A percentile compares a stretch with the other conserved stretches of the same genome.
Evolutionary conservation across 2,888 invertebrate genomes (phyloP).

Genomic region (Drosophila tanythrix): DNA sequence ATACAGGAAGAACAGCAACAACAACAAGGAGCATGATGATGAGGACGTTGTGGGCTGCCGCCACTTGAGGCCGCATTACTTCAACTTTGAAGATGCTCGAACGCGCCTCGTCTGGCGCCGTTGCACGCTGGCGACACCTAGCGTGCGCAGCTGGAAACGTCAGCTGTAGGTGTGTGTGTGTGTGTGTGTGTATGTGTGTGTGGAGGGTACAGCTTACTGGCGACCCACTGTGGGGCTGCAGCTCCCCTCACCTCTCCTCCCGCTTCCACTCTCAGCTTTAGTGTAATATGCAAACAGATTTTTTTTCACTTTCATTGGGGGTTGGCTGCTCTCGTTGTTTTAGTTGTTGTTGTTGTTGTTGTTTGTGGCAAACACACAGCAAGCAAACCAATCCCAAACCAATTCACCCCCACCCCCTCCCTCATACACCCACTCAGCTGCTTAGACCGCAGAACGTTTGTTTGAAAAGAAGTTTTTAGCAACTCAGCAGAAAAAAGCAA

Average conservation of each 20-base stretch:
- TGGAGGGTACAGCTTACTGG: not conserved
- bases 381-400: slow-evolving; percentile 41
- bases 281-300: slow-evolving; percentile 75
- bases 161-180: slow-evolving; percentile 26
- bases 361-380: slow-evolving; percentile 74
- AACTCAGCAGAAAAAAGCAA: slow-evolving; percentile 69
- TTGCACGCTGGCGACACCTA: slow-evolving; percentile 73
- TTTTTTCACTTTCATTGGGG: slow-evolving; percentile 75
- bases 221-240: slow-evolving; percentile 32
- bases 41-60: slow-evolving; percentile 40
- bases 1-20: slow-evolving; percentile 1
- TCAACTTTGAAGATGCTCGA: slow-evolving; percentile 81
- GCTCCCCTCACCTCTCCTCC: not conserved
- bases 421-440: not conserved
- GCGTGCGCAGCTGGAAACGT: slow-evolving; percentile 77
- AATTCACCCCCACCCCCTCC: slow-evolving; percentile 14
- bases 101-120: slow-evolving; percentile 52
- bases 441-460: slow-evolving; percentile 65
- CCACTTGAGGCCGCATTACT: slow-evolving; percentile 81
- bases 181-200: not conserved
- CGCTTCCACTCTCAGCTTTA: slow-evolving; percentile 15
- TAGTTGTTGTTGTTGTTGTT: slow-evolving; percentile 31
- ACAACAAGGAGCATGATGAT: slow-evolving; percentile 1
- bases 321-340: slow-evolving; percentile 35
- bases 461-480: slow-evolving; percentile 80